A percentile compares a stretch with the other conserved stretches of the same genome.
phyloP scores from a whole-genome alignment of 37 sponge, comb jelly and placozoan species.

The Diacarnus erythraeanus region DNA sequence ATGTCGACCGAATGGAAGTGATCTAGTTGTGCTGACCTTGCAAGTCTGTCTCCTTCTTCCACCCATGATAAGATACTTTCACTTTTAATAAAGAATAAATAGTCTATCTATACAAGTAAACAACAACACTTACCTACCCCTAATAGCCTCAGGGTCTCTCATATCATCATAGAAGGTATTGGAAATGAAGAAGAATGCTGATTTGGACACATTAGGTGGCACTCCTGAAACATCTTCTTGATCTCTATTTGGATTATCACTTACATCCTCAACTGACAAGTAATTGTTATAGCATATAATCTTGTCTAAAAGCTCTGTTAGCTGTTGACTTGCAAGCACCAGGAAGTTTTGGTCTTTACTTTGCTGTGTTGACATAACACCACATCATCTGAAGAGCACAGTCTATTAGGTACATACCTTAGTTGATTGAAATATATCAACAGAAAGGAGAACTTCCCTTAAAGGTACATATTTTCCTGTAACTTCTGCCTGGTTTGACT shows the following conservation, averaged over 20 bases:
- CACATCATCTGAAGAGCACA: background rate
- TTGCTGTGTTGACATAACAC: constrained; percentile 21
- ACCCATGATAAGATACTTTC: constrained; percentile 23
- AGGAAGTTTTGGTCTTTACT: constrained; percentile 36
- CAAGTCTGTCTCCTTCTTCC: background rate
- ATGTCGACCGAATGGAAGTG: constrained; percentile 32
- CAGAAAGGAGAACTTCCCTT: constrained; percentile 64
- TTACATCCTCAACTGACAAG: constrained; percentile 35
- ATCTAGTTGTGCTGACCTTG: constrained; percentile 10
- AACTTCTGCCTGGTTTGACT: background rate
- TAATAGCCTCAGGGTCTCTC: constrained; percentile 42
- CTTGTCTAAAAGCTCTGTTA: constrained; percentile 57
- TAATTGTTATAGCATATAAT: constrained; percentile 56
- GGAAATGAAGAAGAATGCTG: constrained; percentile 87
- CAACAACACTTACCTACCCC: background rate
- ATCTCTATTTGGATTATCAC: constrained; percentile 7
- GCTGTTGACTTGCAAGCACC: constrained; percentile 45
- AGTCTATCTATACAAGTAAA: background rate
- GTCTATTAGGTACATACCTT: constrained; percentile 27
- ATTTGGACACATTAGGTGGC: constrained; percentile 19
- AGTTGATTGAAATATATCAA: constrained; percentile 61
- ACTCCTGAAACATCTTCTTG: background rate
- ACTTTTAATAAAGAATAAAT: background rate
- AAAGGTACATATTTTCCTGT: no score
- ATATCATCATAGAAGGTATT: constrained; percentile 84